Evolutionary conservation across 2,113 vertebrate species (phyloP), one percentile per base, ranked within the genome.

Genomic region (Synchiropus splendidus): DNA sequence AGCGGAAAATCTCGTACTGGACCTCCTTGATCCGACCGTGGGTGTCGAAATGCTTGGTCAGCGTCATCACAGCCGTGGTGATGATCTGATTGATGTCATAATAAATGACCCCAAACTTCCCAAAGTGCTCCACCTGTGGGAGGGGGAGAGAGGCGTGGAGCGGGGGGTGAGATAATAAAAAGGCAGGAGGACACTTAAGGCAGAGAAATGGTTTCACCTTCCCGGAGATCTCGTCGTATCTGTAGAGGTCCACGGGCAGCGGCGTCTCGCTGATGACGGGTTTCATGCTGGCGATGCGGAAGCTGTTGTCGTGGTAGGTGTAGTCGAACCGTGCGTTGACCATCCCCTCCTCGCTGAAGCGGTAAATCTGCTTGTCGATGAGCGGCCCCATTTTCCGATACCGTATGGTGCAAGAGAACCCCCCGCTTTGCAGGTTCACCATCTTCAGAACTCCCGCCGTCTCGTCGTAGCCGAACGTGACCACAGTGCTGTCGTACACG

Each of bases 1-100:
- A 98, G 3, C 95, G 83, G 77, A 97, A 99, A 77, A 99, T 98
- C 80, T 99, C 95, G 0, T 99, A 99, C 36, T 99, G 95, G 40
- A 99, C 94, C 60, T 99, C 95, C 72, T 98, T 99, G 81, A 99
- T 95, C 44, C 94, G 89, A 2, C 95, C 95, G 0, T 98, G 94
- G 12, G 95, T 96, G 61, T 99, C 95, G 6, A 99, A 99, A 72
- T 99, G 94, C 67, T 99, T 99, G 76, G 92, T 98, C 67, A 99
- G 83, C 0, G 95, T 99, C 95, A 99, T 99, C 11, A 98, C 95
- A 0, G 95, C 95, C 0, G 95, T 99, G 45, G 95, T 99, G 72
- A 99, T 99, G 44, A 99, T 98, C 64, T 99, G 95, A 77, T 99
- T 97, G 43, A 99, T 96, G 68, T 99, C 95, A 1, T 98, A 99